Conservation (phyloP, 2,888 invertebrate genomes). For the Hybos culiciformis region DNA sequence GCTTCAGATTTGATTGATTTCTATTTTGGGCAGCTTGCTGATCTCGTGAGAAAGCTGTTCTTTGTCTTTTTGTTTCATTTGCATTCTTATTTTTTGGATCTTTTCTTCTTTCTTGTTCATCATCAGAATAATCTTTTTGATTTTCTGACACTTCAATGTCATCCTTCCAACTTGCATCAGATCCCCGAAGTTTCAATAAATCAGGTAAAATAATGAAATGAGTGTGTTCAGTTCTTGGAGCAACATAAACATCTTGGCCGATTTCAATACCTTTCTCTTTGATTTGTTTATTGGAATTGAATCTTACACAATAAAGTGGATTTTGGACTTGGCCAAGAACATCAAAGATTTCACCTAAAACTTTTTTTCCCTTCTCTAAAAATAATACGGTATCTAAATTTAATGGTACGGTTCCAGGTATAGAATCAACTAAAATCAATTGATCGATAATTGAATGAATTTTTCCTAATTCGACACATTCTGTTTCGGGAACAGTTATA, state of each 20-base stretch:
- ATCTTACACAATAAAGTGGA: conserved; percentile 82
- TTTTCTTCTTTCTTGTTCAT: conserved; percentile 57
- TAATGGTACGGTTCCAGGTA: conserved; percentile 59
- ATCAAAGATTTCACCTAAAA: conserved; percentile 68
- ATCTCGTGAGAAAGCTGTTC: not conserved
- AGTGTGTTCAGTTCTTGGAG: conserved; percentile 63
- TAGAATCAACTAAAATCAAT: conserved; percentile 61
- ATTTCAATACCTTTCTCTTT: conserved; percentile 47
- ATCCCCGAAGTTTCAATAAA: conserved; percentile 61
- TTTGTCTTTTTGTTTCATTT: conserved; percentile 7
- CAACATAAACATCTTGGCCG: conserved; percentile 67
- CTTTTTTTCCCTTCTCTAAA: conserved; percentile 58
- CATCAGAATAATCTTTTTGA: conserved; percentile 72
- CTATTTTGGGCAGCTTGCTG: not conserved
- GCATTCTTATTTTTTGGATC: conserved; percentile 19
- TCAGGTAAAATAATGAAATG: conserved; percentile 61
- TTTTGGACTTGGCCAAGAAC: conserved; percentile 76
- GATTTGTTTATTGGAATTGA: conserved; percentile 69
- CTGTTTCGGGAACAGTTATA: conserved; percentile 61
- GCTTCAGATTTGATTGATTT: too few species aligned
- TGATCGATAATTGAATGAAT: conserved; percentile 57
- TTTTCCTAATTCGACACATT: conserved; percentile 59
- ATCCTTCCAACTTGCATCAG: conserved; percentile 79
- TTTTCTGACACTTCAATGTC: conserved; percentile 65
- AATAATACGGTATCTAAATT: conserved; percentile 82